These are phyloP conservation scores for Tadarida brasiliensis DNA, from an alignment of 2,797 vertebrate species.

Conservation along the genomic window DNA sequence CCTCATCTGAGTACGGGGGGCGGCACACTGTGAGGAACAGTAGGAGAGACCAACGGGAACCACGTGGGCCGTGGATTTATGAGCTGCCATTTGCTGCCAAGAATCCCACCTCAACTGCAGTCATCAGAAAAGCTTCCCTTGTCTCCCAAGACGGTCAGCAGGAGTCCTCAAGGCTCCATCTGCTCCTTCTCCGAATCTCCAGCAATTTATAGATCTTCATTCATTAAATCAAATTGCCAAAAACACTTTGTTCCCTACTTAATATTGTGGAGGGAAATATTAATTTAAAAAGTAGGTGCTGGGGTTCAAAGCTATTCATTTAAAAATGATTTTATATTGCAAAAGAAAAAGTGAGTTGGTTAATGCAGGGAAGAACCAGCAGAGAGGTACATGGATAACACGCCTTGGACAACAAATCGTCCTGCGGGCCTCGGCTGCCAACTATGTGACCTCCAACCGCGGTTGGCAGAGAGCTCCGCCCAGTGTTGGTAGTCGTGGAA, in stretches of 20 bases:
- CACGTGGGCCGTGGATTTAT: not conserved
- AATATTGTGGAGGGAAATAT: not conserved
- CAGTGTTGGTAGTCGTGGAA: slow-evolving; percentile 12
- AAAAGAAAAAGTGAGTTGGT: not conserved
- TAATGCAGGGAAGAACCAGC: not conserved
- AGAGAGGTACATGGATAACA: not conserved
- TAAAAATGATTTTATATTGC: not conserved
- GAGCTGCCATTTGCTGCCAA: slow-evolving; percentile 8
- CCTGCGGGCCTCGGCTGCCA: slow-evolving; percentile 1
- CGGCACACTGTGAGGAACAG: not conserved
- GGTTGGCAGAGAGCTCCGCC: not conserved
- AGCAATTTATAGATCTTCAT: not conserved
- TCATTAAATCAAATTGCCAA: slow-evolving; percentile 7
- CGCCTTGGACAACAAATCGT: not conserved
- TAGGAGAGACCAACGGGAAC: not conserved
- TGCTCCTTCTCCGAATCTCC: not conserved
- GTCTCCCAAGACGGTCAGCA: not conserved
- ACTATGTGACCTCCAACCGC: slow-evolving; percentile 39
- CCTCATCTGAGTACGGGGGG: not conserved
- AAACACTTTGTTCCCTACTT: not conserved
- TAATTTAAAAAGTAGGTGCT: slow-evolving; percentile 34
- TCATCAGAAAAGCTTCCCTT: slow-evolving; percentile 16
- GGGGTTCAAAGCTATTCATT: not conserved
- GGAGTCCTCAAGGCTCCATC: slow-evolving; percentile 13
- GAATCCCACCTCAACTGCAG: not conserved